Percentiles rank a stretch among this genome's conserved stretches.
Conservation (phyloP, 2,888 invertebrate species). For the Hydropsyche betteni region DNA sequence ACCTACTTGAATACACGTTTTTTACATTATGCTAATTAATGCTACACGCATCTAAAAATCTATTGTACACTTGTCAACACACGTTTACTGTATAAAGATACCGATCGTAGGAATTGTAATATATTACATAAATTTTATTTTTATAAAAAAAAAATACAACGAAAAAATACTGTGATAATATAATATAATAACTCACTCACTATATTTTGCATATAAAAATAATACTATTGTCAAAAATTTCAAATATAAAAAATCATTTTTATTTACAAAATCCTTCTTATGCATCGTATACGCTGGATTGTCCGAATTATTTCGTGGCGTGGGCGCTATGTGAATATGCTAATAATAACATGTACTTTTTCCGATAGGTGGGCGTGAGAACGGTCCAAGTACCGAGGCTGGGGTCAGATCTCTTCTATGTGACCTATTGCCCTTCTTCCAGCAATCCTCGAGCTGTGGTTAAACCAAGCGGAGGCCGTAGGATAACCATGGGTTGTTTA, state of each 20-base stretch:
- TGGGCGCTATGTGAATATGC: conserved; percentile 35
- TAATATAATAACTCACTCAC: no score
- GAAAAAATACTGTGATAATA: no score
- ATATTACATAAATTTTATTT: not conserved
- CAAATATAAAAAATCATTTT: not conserved
- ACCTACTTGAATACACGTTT: conserved; percentile 45
- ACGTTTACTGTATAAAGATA: conserved; percentile 17
- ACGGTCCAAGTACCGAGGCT: conserved; percentile 37
- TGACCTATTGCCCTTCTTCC: conserved; percentile 47
- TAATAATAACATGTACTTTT: conserved; percentile 43
- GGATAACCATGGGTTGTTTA: conserved; percentile 33
- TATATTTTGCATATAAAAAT: not conserved
- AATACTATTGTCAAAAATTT: not conserved
- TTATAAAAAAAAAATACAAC: not conserved
- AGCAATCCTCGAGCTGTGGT: conserved; percentile 36
- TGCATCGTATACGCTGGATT: not conserved
- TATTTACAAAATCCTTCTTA: no score
- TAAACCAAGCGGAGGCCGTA: not conserved
- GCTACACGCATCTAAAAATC: conserved; percentile 33
- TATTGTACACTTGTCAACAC: conserved; percentile 40
- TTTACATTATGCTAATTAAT: conserved; percentile 47
- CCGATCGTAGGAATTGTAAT: not conserved
- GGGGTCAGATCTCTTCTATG: conserved; percentile 44
- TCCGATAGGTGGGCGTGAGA: conserved; percentile 47
- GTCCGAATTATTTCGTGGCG: conserved; percentile 15